Conservation (phyloP, 2,888 invertebrate species). For the Tipula vernalis region DNA sequence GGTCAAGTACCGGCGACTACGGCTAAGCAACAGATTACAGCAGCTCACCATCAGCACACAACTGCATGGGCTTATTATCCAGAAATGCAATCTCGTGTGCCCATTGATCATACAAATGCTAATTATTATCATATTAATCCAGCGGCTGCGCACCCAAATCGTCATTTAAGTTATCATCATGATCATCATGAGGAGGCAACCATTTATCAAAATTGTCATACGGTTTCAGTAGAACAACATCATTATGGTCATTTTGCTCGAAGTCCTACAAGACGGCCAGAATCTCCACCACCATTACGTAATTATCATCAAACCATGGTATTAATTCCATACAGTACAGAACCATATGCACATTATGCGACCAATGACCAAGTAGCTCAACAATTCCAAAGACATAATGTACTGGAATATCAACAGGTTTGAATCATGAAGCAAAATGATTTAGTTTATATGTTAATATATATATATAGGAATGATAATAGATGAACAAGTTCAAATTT, state of each 20-base stretch:
- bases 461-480: neutral
- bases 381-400: slow-evolving; percentile 33
- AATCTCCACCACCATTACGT: slow-evolving; percentile 57
- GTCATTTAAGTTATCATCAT: slow-evolving; percentile 28
- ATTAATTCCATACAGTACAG: slow-evolving; percentile 51
- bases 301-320: slow-evolving; percentile 56
- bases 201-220: slow-evolving; percentile 34
- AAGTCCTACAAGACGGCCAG: slow-evolving; percentile 41
- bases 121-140: slow-evolving; percentile 29
- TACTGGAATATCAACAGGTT: slow-evolving; percentile 36
- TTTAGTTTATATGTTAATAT: neutral
- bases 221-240: slow-evolving; percentile 24
- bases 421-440: slow-evolving; percentile 14
- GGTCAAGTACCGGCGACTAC: neutral
- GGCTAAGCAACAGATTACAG: slow-evolving; percentile 21
- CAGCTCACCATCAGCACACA: slow-evolving; percentile 31
- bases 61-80: slow-evolving; percentile 33
- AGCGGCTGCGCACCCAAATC: slow-evolving; percentile 28
- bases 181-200: slow-evolving; percentile 29
- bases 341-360: slow-evolving; percentile 33
- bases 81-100: slow-evolving; percentile 28
- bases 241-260: slow-evolving; percentile 31
- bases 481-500: slow-evolving; percentile 16
- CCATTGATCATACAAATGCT: slow-evolving; percentile 23
- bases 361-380: slow-evolving; percentile 30